phyloP scores from a whole-genome alignment of 1,140 invertebrate species.

The Nymphalis io region DNA sequence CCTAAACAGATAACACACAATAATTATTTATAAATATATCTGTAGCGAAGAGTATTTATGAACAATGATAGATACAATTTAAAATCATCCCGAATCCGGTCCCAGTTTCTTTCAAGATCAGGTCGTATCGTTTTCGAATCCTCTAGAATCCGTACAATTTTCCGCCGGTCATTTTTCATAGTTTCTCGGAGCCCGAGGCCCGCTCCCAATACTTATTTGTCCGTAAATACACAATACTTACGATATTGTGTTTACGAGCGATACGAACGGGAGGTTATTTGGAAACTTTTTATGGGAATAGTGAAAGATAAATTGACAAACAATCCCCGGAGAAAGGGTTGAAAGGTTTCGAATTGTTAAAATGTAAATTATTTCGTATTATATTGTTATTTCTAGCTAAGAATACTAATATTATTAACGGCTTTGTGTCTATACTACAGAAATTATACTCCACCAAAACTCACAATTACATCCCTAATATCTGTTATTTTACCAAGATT shows the following conservation, averaged over 20 bases:
- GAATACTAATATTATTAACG: background rate
- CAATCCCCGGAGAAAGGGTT: conserved; percentile 27
- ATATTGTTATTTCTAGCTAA: background rate
- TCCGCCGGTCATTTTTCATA: conserved; percentile 79
- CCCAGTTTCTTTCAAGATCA: conserved; percentile 45
- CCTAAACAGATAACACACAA: too few relatives aligned
- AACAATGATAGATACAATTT: background rate
- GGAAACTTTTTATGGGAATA: conserved; percentile 50
- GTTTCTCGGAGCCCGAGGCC: conserved; percentile 54
- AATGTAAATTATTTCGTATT: conserved; percentile 15
- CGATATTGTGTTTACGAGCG: conserved; percentile 64
- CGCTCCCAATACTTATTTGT: conserved; percentile 62
- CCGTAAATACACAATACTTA: conserved; percentile 64
- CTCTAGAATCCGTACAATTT: conserved; percentile 72
- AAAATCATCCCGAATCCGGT: conserved; percentile 41
- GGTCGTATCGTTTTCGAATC: conserved; percentile 53
- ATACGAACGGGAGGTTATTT: conserved; percentile 46
- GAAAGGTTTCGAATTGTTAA: conserved; percentile 11
- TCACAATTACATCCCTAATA: too few relatives aligned
- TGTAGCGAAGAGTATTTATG: too few relatives aligned
- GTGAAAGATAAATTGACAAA: conserved; percentile 49
- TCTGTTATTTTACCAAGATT: too few relatives aligned
- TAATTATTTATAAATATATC: too few relatives aligned
- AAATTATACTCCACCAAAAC: too few relatives aligned
- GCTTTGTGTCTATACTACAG: too few relatives aligned